Evolutionary conservation across 2,113 vertebrate genomes (phyloP).

Genomic region (human (Homo sapiens)): GRCh38 chr6:71983001-71983500

Average conservation of each 20-base stretch:
- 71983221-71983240: not conserved
- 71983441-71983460: not conserved
- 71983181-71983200: not conserved
- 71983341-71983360: not conserved
- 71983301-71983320: not conserved
- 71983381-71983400: not conserved
- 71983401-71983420: not conserved
- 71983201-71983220: not conserved
- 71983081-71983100: not conserved
- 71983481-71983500: not conserved
- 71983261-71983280: not conserved
- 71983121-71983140: not conserved
- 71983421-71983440: not conserved
- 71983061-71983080: not conserved
- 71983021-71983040: not conserved
- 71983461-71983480: not conserved
- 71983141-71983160: not conserved
- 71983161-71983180: not conserved
- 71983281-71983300: not conserved
- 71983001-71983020: not conserved
- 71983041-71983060: not conserved
- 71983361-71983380: not conserved
- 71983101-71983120: not conserved
- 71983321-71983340: rapidly evolving
- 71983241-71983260: not conserved